phyloP scores from a whole-genome alignment of 2,888 invertebrate species.

The Caenorhabditis uteleia region DNA sequence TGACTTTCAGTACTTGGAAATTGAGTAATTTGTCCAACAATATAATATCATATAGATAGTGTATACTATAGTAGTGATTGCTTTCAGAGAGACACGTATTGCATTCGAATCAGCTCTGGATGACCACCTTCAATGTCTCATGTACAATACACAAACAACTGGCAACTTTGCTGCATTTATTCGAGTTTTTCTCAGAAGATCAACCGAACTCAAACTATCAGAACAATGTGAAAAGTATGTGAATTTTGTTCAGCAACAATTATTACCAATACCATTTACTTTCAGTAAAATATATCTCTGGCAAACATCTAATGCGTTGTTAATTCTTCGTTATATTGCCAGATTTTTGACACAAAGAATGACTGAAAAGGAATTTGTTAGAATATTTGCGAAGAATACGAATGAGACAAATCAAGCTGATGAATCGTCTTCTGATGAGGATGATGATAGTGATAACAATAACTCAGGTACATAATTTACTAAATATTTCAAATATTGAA shows the following conservation, averaged over 20 bases:
- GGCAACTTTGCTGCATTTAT: slow-evolving; percentile 89
- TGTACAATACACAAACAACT: slow-evolving; percentile 84
- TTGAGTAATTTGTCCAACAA: not conserved
- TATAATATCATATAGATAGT: not conserved
- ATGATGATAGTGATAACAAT: slow-evolving; percentile 14
- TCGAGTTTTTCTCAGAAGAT: slow-evolving; percentile 83
- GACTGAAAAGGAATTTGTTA: slow-evolving; percentile 83
- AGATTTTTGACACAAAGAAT: slow-evolving; percentile 90
- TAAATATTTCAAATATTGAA: not conserved
- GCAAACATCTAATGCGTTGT: slow-evolving; percentile 92
- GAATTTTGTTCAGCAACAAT: not conserved
- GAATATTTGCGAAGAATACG: slow-evolving; percentile 42
- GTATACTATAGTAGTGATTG: not conserved
- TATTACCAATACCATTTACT: too few species aligned
- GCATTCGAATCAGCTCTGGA: slow-evolving; percentile 81
- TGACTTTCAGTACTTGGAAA: slow-evolving; percentile 4
- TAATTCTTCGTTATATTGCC: slow-evolving; percentile 81
- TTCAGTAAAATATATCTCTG: slow-evolving; percentile 82
- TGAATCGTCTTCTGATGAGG: slow-evolving; percentile 16
- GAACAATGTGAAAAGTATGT: slow-evolving; percentile 87
- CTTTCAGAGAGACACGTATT: slow-evolving; percentile 42
- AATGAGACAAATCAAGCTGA: slow-evolving; percentile 1
- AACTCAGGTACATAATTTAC: too few species aligned
- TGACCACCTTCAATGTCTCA: slow-evolving; percentile 77
- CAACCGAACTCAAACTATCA: slow-evolving; percentile 83